Conservation (phyloP, 2,113 vertebrate species). For the Pelecanoides urinatrix region DNA sequence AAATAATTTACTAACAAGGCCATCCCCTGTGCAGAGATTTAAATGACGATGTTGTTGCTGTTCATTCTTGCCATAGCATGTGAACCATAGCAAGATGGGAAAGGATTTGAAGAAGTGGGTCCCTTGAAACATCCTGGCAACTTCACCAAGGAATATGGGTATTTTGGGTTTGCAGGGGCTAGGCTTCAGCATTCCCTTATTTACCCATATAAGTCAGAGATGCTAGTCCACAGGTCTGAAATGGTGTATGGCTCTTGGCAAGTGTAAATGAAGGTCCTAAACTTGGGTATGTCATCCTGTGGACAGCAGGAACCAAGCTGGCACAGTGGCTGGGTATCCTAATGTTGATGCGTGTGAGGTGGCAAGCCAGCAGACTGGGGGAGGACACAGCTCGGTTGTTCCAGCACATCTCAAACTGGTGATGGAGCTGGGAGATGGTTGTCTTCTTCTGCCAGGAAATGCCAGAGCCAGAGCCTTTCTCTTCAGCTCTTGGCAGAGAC, state of each 20-base stretch:
- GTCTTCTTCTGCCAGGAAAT: neutral
- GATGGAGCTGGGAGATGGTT: neutral
- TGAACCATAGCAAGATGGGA: neutral
- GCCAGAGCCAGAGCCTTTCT: neutral
- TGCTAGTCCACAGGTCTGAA: neutral
- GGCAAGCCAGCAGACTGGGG: neutral
- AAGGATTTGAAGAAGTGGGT: neutral
- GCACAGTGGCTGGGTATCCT: neutral
- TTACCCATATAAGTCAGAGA: neutral
- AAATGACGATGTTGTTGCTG: neutral
- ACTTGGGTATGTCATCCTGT: neutral
- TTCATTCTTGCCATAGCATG: neutral
- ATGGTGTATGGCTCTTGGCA: neutral
- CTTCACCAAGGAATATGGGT: neutral
- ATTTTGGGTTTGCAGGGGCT: neutral
- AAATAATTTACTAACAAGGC: neutral
- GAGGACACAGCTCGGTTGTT: neutral
- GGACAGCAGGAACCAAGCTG: neutral
- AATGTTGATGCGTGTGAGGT: neutral
- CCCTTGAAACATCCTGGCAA: neutral
- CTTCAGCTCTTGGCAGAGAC: neutral
- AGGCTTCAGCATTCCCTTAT: neutral
- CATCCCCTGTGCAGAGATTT: neutral
- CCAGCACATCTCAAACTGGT: neutral
- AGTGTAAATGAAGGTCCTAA: neutral